Base-by-base conservation (phyloP, 2,797 vertebrate genomes). In the Lagodon rhomboides region DNA sequence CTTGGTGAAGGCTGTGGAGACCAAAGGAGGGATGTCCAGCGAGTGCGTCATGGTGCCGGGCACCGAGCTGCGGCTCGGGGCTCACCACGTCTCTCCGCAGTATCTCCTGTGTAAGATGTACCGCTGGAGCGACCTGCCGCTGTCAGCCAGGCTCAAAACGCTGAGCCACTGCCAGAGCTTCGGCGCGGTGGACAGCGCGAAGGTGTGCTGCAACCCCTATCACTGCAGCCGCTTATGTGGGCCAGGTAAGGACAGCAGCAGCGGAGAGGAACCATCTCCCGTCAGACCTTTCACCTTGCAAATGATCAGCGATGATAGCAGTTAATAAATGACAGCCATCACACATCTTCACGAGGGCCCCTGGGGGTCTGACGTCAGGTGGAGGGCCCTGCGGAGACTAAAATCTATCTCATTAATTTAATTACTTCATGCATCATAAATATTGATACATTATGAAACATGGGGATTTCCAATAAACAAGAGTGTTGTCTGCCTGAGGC, bases 171-270 rank as follows among this genome's bases (percentile, higher is more conserved):
- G 97, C 94, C 96, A 96, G 90, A 97, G 96, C 88, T 97, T 96
- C 85, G 93, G 95, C 43, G 79, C 70, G 7, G 87, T 16, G 75
- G 96, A 97, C 87, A 90, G 93, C 50, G 95, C 95, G 50, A 94
- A 94, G 41, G 94, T 96, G 85, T 99, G 98, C 95, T 98, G 98
- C 96, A 99, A 99, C 91, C 98, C 98, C 66, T 97, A 98, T 92
- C 98, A 99, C 96, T 98, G 98, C 96, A 98, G 97, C 94, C 94
- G 97, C 80, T 83, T 99, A 64, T 98, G 97, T 91, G 98, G 97
- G 93, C 97, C 97, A 97, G 98, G 97, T 98, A 94, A 97, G 95
- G 84, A 88, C 84, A 59, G 1, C 34, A 22, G 2, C 59, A 34
- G 0, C 1, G 44, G 20, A 1, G 18, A 34, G 2, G 34, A 34